phyloP scores from a whole-genome alignment of 2,888 invertebrate species.

The Phyto melanocephala region DNA sequence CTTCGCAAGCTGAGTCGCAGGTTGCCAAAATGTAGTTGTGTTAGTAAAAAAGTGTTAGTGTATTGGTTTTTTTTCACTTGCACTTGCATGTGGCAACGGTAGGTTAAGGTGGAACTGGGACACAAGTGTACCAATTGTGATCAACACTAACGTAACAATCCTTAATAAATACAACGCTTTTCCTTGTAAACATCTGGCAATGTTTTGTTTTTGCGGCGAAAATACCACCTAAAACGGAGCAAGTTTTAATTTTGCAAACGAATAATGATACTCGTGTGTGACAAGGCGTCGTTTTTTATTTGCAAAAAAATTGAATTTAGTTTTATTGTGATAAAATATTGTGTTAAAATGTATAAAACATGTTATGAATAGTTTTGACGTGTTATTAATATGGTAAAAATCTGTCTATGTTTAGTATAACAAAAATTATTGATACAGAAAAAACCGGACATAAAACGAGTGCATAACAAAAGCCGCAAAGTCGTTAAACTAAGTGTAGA shows the following conservation, averaged over 20 bases:
- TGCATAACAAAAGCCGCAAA: slow-evolving; percentile 51
- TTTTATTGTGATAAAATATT: neutral
- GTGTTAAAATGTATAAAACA: neutral
- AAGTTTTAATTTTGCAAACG: slow-evolving; percentile 57
- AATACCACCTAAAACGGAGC: slow-evolving; percentile 44
- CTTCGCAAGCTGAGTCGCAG: too few relatives aligned
- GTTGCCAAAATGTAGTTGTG: too few relatives aligned
- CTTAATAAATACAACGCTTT: too few relatives aligned
- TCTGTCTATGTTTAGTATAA: neutral
- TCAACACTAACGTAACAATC: too few relatives aligned
- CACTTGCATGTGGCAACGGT: too few relatives aligned
- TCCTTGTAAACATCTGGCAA: neutral
- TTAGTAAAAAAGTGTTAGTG: too few relatives aligned
- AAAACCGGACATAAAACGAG: slow-evolving; percentile 60
- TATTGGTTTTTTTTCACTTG: too few relatives aligned
- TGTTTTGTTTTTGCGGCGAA: slow-evolving; percentile 18
- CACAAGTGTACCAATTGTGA: too few relatives aligned
- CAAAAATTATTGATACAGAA: slow-evolving; percentile 59
- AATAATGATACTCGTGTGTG: slow-evolving; percentile 50
- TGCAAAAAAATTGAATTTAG: slow-evolving; percentile 27
- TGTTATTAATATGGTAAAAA: neutral
- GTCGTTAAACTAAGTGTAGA: slow-evolving; percentile 26
- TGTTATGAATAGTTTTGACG: neutral
- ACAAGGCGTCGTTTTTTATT: slow-evolving; percentile 60
- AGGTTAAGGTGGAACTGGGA: too few relatives aligned